A percentile compares a stretch with the other conserved stretches of the same genome.
These are phyloP conservation scores for Endotricha flammealis DNA, from an alignment of 2,888 invertebrate species.

Conservation along the genomic window DNA sequence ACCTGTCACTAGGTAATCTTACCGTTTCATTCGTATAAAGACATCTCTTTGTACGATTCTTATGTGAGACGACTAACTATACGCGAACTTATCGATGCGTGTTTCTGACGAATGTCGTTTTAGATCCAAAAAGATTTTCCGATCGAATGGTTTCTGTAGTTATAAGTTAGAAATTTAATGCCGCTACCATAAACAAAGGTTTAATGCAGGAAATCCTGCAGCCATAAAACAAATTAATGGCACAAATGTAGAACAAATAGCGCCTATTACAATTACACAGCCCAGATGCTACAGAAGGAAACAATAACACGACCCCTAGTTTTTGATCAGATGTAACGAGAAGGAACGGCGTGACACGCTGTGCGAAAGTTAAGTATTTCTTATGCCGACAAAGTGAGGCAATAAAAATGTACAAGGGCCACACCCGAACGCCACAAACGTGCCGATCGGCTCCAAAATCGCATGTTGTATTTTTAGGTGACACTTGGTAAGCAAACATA, in stretches of 20 bases:
- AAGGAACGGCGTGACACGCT: slow-evolving; percentile 40
- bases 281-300: slow-evolving; percentile 5
- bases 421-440: slow-evolving; percentile 38
- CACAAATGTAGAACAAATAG: too few relatives aligned
- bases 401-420: slow-evolving; percentile 54
- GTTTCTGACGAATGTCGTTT: too few relatives aligned
- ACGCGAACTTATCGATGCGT: too few relatives aligned
- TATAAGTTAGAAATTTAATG: too few relatives aligned
- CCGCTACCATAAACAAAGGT: too few relatives aligned
- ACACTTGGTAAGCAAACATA: slow-evolving; percentile 67
- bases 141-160: too few relatives aligned
- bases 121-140: too few relatives aligned
- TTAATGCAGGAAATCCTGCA: slow-evolving; percentile 5
- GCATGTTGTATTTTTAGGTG: slow-evolving; percentile 56
- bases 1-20: too few relatives aligned
- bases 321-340: slow-evolving; percentile 35
- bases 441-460: slow-evolving; percentile 49
- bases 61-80: too few relatives aligned
- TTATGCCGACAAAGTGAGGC: slow-evolving; percentile 48
- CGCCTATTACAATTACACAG: slow-evolving; percentile 4
- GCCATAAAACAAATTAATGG: too few relatives aligned
- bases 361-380: slow-evolving; percentile 45
- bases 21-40: too few relatives aligned
- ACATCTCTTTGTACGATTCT: too few relatives aligned
- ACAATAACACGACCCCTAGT: slow-evolving; percentile 27